A percentile compares a stretch with the other conserved stretches of the same genome.
Evolutionary conservation across 2,888 invertebrate genomes (phyloP).

Genomic region (Drosophila antonietae): DNA sequence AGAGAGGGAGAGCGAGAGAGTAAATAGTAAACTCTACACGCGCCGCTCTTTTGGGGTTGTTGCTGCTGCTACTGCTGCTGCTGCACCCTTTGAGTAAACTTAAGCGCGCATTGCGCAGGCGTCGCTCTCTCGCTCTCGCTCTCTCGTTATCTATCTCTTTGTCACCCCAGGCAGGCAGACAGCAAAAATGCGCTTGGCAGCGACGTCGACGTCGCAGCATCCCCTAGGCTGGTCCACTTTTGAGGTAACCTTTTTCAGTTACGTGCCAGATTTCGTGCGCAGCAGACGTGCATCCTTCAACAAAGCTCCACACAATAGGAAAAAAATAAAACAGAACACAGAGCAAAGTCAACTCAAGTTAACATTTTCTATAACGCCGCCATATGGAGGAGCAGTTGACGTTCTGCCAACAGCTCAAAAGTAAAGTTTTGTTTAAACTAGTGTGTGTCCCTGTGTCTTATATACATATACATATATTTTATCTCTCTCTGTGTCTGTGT

Average conservation of each 20-base stretch:
- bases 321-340: not conserved
- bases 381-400: conserved; percentile 67
- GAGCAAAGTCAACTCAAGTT: conserved; percentile 11
- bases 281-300: conserved; percentile 58
- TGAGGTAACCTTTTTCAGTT: conserved; percentile 65
- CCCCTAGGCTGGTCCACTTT: conserved; percentile 62
- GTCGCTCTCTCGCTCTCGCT: conserved; percentile 13
- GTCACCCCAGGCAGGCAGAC: conserved; percentile 43
- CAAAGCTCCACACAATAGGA: conserved; percentile 8
- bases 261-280: conserved; percentile 68
- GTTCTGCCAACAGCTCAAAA: conserved; percentile 52
- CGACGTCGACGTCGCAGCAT: conserved; percentile 61
- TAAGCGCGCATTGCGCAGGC: conserved; percentile 52
- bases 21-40: conserved; percentile 39
- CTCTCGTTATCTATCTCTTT: conserved; percentile 14
- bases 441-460: conserved; percentile 8
- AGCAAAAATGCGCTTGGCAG: conserved; percentile 48
- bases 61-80: conserved; percentile 22
- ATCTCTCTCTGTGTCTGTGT: conserved; percentile 3
- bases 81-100: conserved; percentile 68
- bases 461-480: conserved; percentile 1
- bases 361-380: conserved; percentile 39
- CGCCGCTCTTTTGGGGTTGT: conserved; percentile 35
- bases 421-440: conserved; percentile 52
- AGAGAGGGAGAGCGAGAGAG: conserved; percentile 16